Evolutionary conservation across 2,888 invertebrate genomes (phyloP), one percentile per base, ranked within the genome.

Genomic region (Eilema caniola): DNA sequence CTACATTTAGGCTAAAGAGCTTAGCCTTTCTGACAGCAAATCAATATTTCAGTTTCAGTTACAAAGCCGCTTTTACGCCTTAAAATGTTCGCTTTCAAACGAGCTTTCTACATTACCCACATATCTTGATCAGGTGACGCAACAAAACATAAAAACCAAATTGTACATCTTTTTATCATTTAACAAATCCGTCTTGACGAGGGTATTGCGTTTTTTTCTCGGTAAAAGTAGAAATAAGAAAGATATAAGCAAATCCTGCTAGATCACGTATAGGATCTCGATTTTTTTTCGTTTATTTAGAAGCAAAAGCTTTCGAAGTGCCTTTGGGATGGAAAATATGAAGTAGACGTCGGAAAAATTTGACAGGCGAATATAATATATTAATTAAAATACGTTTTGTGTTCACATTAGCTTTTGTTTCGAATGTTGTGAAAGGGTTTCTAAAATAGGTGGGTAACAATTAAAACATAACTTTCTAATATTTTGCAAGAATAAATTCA

Each of bases 131-230:
- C 90, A 92, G 89, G 90, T 91, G 91, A 92, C 92, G 90, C 87
- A 91, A 91, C 89, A 91, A 91, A 91, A 91, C 90, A 89, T 91
- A 90, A 91, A 90, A 92, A 92, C 89, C 89, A 90, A 93, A 93
- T 92, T 92, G 92, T 92, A 92, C 88, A 90, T 89, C 89, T 92
- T 92, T 92, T 89, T 92, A 92, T 89, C 90, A 92, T 92, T 93
- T 93, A 92, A 92, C 90, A 94, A 94, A 94, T 93, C 93, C 93
- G 82, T 87, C 91, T 89, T 94, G 93, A 94, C 94, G 93, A 94
- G 93, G 94, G 93, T 93, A 81, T 84, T 82, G 83, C 84, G 89
- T 88, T 90, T 92, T 41, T 92, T 91, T 92, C 91, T 89, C 85
- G 85, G 85, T 83, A 88, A 88, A 90, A 89, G 89, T 85, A 90